Evolutionary conservation across 2,888 invertebrate species (phyloP), one percentile per base, ranked within the genome.

Genomic region (Oeneis ivallda): DNA sequence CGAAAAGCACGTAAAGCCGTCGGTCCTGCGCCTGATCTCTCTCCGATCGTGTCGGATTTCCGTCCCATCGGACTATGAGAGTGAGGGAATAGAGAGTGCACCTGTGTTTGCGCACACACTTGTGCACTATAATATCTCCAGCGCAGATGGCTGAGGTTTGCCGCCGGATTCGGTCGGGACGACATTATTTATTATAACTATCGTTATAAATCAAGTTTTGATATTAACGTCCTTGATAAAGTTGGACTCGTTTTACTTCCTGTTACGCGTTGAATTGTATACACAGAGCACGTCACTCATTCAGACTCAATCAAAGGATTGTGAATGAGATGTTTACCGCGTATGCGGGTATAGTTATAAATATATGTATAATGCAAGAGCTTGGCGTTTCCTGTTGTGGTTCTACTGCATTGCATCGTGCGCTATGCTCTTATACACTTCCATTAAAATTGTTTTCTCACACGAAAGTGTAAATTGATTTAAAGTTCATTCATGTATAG

Each of bases 251-350:
- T 87, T 89, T 82, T 75, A 83, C 81, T 90, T 91, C 91, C 91
- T 90, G 89, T 82, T 84, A 80, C 79, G 80, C 83, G 75, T 78
- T 76, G 81, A 81, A 84, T 89, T 87, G 86, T 89, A 84, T 84
- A 88, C 81, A 81, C 87, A 76, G 78, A 83, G 81, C 89, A 88
- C 89, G 90, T 89, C 89, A 89, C 84, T 88, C 89, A 88, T 89
- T 89, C 86, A 86, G 78, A 78, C 83, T 84, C 86, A 89, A 90
- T 90, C 89, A 86, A 89, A 89, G 87, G 86, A 87, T 85, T 78
- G 79, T 85, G 89, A 89, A 89, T 89, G 86, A 89, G 89, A 89
- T 89, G 88, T 87, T 89, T 87, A 83, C 84, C 78, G 80, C 82
- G 77, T 79, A 82, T 73, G 72, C 66, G 72, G 69, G 68, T 79